Base-by-base conservation (phyloP, 2,888 invertebrate species). In the Andrena dorsata region DNA sequence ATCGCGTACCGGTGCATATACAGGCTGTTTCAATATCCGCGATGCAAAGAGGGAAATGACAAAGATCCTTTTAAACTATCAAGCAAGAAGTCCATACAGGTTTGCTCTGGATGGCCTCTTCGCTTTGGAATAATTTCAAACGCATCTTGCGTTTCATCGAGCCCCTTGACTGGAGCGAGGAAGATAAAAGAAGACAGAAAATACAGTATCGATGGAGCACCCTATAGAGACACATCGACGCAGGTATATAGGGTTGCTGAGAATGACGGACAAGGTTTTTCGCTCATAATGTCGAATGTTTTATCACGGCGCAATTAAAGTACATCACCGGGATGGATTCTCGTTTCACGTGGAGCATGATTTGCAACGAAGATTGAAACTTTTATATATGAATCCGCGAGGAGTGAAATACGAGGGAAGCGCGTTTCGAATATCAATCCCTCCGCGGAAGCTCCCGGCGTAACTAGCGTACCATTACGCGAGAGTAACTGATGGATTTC, bases 1-100 rank as follows among this genome's bases (percentile, higher is more conserved):
- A 86, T 86, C 85, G 65, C 69, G 51, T 60, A 72, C 80, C 64
- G 53, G 68, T 41, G 0, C 8, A n/a, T 26, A 10, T 51, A 30
- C 10, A 30, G 56, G 23, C 23, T 1, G 56, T 23, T 56, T 56
- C 23, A 56, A 56, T 23, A 26, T 23, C 10, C 23, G 26, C 20
- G 23, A 1, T 20, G 56, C 56, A 56, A 7, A 26, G 26, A 26
- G 10, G 23, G 51, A 51, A 8, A 20, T 2, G 51, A 20, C 20
- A n/a, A n/a, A 20, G 51, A 16, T 6, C 28, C 28, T 47, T 58
- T 47, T 6, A 68, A 58, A 58, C 13, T 4, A 41, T 13, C 41
- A 4, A 4, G 13, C 41, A 41, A 41, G 41, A 41, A 41, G 13
- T 13, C 13, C 13, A 13, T 13, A 41, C 13, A 41, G 35, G 13